These are phyloP conservation scores for Martes martes DNA, from an alignment of 2,113 vertebrate genomes.

Conservation along the genomic window DNA sequence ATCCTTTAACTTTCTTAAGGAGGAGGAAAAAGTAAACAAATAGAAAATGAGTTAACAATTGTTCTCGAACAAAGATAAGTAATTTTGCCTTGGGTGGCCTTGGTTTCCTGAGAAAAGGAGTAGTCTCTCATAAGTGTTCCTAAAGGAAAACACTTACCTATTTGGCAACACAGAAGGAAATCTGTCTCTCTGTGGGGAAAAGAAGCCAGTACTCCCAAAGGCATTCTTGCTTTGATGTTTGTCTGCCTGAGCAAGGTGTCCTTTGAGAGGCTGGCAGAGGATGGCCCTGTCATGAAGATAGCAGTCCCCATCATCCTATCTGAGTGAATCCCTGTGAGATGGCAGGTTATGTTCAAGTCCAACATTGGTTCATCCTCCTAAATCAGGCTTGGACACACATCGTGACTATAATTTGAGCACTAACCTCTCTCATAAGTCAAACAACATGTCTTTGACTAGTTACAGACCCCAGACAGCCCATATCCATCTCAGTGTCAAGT, in stretches of 20 bases:
- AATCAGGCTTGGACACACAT: background rate
- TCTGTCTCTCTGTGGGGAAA: background rate
- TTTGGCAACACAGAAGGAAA: background rate
- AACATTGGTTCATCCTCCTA: background rate
- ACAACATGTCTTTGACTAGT: background rate
- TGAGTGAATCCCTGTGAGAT: background rate
- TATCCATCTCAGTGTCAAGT: background rate
- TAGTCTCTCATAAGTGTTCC: background rate
- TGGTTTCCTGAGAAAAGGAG: background rate
- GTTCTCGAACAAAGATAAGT: background rate
- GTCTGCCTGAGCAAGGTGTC: background rate
- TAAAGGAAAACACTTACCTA: background rate
- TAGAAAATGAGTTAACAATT: background rate
- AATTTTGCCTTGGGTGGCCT: background rate
- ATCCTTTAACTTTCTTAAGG: background rate
- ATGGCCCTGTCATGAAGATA: background rate
- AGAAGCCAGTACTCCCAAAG: background rate
- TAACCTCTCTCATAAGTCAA: background rate
- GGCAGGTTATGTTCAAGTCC: background rate
- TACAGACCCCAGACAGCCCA: background rate
- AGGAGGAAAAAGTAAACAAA: slow-evolving; percentile 22
- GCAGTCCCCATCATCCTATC: background rate
- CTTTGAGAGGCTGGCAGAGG: background rate
- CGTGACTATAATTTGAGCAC: background rate
- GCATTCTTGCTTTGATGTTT: background rate